A percentile compares a stretch with the other conserved stretches of the same genome.
Conservation (phyloP, 2,797 vertebrate genomes). For the Lagocephalus sceleratus region DNA sequence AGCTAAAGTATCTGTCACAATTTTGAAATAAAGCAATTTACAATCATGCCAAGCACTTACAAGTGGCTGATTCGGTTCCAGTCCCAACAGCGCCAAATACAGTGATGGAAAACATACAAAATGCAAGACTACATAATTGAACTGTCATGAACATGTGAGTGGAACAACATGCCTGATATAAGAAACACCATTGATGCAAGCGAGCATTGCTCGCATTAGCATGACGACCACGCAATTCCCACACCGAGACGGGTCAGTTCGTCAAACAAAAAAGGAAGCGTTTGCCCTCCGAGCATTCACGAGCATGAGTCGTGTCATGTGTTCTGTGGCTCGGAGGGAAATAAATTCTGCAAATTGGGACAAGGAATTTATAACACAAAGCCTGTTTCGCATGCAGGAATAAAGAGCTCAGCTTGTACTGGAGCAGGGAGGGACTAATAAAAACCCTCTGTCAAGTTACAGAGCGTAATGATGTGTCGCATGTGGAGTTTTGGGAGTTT, state of each 20-base stretch:
- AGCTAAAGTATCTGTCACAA: conserved; percentile 9
- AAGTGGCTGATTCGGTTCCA: conserved; percentile 35
- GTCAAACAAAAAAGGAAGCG: neutral
- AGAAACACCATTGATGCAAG: conserved; percentile 7
- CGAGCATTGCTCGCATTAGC: neutral
- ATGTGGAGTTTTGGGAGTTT: neutral
- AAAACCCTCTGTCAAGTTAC: neutral
- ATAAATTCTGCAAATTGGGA: neutral
- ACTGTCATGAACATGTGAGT: conserved; percentile 29
- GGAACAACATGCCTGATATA: neutral
- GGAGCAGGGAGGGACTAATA: neutral
- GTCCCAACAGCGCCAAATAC: conserved; percentile 13
- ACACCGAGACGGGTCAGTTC: neutral
- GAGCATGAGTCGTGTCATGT: conserved; percentile 2
- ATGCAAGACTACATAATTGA: conserved; percentile 36
- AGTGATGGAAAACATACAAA: conserved; percentile 10
- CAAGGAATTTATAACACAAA: neutral
- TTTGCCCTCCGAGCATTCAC: neutral
- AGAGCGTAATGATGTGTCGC: neutral
- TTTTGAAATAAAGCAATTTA: conserved; percentile 39
- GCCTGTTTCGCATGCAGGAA: neutral
- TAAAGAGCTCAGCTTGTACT: neutral
- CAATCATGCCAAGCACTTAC: conserved; percentile 30
- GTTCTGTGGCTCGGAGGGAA: neutral
- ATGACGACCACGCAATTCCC: conserved; percentile 3